Conservation (phyloP, 2,888 invertebrate genomes). For the Pseudoips prasinana region DNA sequence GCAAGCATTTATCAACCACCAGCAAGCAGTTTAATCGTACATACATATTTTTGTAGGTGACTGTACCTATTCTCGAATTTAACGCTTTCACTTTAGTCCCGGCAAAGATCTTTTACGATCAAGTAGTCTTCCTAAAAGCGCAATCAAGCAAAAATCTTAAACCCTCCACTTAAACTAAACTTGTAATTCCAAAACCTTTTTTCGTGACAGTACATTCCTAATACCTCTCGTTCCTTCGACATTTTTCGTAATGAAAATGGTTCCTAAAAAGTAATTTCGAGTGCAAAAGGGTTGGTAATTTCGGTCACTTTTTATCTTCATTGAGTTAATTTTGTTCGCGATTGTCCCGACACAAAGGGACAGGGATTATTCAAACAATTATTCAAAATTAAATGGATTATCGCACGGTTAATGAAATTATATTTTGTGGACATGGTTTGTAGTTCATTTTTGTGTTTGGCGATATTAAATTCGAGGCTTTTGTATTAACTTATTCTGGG, state of each 20-base stretch:
- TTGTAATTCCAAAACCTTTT: conserved; percentile 14
- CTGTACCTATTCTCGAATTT: too few relatives aligned
- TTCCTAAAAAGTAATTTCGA: conserved; percentile 33
- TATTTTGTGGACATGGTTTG: neutral
- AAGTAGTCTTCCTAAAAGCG: neutral
- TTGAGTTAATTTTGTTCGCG: conserved; percentile 35
- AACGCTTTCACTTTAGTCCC: too few relatives aligned
- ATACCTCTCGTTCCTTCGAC: conserved; percentile 22
- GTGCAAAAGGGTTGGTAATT: conserved; percentile 30
- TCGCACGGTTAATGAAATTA: conserved; percentile 7
- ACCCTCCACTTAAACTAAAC: conserved; percentile 22
- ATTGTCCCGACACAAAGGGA: conserved; percentile 16
- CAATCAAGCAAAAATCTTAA: conserved; percentile 22
- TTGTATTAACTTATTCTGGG: too few relatives aligned
- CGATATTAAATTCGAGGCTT: too few relatives aligned
- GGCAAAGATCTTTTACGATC: too few relatives aligned
- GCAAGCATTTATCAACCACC: too few relatives aligned
- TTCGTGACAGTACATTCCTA: conserved; percentile 14
- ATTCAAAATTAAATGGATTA: conserved; percentile 31
- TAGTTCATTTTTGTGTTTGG: neutral
- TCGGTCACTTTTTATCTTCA: conserved; percentile 37
- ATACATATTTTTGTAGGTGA: too few relatives aligned
- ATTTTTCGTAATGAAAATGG: conserved; percentile 36
- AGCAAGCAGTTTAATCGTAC: too few relatives aligned
- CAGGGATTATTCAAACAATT: conserved; percentile 31